Base-by-base conservation (phyloP, 2,113 vertebrate species). In the Crotophaga sulcirostris region DNA sequence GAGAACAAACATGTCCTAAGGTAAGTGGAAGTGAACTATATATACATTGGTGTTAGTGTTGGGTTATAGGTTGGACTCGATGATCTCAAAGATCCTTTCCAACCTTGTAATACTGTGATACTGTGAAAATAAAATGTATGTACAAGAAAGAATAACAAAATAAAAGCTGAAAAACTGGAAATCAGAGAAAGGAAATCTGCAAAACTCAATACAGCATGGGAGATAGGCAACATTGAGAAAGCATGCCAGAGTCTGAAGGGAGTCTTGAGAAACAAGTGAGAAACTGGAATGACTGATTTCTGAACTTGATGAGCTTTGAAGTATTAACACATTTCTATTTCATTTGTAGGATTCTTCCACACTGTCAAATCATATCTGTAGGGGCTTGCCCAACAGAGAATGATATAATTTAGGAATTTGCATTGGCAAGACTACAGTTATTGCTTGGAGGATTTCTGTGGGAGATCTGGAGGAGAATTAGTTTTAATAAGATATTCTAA, bases 401-500 rank as follows among this genome's bases (percentile, higher is more conserved):
- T 52, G 6, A 40, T 49, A 67, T 23, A 79, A 93, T 75, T 90
- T 84, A 93, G 49, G 38, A 86, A 78, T 93, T 91, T 96, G 33
- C 49, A 89, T 81, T 81, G 34, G 60, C 62, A 89, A 60, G 63
- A 31, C 47, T 81, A 29, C 26, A 77, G 19, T 78, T 93, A 87
- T 72, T 81, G 38, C 73, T 84, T 78, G 34, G 11, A 94, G 80
- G 44, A 87, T 84, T 78, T 94, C 64, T 92, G 26, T 75, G 56
- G 20, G 66, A 84, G 31, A 81, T 54, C 13, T 75, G 44, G 24
- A 87, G 16, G 36, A 21, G 9, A 94, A 92, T 79, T 68, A 56
- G 11, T 87, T 92, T 81, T 87, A 94, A 72, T 84, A 91, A 90
- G 55, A 67, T 92, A 86, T 40, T 78, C 33, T 94, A 84, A 95